A percentile compares a stretch with the other conserved stretches of the same genome.
Conservation (phyloP, 2,797 vertebrate species). For the Poeciliopsis infans region DNA sequence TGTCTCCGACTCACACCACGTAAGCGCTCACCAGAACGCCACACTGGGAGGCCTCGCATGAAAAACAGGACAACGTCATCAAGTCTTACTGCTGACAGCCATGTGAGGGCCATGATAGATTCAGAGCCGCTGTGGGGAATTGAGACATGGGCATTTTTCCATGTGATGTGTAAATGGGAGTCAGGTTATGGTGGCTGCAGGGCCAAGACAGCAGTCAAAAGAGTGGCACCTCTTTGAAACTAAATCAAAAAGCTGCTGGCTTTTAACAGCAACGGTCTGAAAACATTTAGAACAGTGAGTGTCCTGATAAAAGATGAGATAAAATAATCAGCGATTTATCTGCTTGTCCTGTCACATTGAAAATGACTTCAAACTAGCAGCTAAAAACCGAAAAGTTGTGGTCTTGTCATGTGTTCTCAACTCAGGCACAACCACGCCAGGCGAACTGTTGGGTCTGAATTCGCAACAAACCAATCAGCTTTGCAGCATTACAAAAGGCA, state of each 20-base stretch:
- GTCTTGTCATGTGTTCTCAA: background rate
- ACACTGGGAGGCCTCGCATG: conserved; percentile 52
- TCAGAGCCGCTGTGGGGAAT: conserved; percentile 37
- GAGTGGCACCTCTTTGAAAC: conserved; percentile 31
- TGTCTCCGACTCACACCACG: conserved; percentile 50
- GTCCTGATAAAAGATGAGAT: background rate
- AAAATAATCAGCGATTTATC: background rate
- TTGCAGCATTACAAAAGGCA: conserved; percentile 2
- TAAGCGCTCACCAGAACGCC: conserved; percentile 52
- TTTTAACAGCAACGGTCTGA: background rate
- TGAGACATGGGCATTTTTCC: conserved; percentile 45
- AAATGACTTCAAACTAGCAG: background rate
- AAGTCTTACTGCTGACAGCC: conserved; percentile 64
- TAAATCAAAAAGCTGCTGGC: conserved; percentile 26
- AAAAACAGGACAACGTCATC: conserved; percentile 64
- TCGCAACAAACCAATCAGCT: background rate
- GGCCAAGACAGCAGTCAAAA: conserved; percentile 32
- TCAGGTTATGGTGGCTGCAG: conserved; percentile 22
- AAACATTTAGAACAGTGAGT: background rate
- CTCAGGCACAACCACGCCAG: background rate
- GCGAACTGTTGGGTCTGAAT: background rate
- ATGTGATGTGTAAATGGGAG: conserved; percentile 48
- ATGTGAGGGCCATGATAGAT: conserved; percentile 35
- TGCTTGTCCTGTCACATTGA: background rate
- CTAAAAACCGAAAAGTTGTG: background rate